Conservation (phyloP, 2,113 vertebrate genomes). For the Tragelaphus scriptus region DNA sequence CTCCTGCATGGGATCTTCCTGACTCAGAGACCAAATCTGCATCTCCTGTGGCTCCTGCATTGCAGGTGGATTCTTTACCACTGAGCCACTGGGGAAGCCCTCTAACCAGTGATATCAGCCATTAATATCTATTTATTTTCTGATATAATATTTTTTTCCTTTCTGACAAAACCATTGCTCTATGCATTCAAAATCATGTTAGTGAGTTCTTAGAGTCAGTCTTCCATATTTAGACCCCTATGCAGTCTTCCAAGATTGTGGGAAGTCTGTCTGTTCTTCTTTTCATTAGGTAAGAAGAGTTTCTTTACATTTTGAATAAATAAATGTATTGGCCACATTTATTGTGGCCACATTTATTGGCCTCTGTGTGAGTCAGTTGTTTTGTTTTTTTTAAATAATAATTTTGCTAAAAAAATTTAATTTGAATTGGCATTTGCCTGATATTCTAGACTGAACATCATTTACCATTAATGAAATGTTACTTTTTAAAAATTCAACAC, state of each 20-base stretch:
- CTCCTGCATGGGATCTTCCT: neutral
- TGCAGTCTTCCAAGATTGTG: neutral
- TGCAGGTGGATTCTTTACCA: neutral
- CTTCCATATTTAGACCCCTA: neutral
- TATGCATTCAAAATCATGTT: neutral
- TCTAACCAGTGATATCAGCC: neutral
- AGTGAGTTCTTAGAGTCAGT: neutral
- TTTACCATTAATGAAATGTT: neutral
- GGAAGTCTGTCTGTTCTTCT: neutral
- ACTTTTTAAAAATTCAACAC: neutral
- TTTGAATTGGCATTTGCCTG: neutral
- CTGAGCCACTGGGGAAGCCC: neutral
- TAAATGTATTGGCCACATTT: neutral
- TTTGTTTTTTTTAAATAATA: neutral
- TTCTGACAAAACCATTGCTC: neutral
- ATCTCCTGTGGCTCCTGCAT: neutral
- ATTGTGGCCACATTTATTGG: neutral
- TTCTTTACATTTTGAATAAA: neutral
- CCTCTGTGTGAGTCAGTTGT: neutral
- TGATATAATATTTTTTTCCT: neutral
- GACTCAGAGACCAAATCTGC: neutral
- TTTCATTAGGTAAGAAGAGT: neutral
- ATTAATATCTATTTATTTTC: neutral
- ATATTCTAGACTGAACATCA: neutral
- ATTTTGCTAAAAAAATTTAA: neutral